Evolutionary conservation across 2,888 invertebrate species (phyloP), one percentile per base, ranked within the genome.

Genomic region (Peribatodes rhomboidaria): DNA sequence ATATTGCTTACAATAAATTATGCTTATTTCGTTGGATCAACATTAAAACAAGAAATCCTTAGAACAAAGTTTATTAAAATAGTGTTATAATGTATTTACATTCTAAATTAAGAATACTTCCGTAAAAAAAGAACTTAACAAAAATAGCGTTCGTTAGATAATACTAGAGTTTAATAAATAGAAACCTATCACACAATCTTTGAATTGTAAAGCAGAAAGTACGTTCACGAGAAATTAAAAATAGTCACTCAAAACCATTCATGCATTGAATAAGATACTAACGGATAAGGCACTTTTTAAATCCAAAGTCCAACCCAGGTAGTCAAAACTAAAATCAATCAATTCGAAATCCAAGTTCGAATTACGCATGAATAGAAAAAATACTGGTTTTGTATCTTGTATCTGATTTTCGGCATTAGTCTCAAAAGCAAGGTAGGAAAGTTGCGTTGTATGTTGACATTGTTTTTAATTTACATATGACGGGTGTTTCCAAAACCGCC

Each of bases 401-500:
- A 42, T 47, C 47, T 7, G 39, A 53, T 47, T 53, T 52, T 50
- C 35, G 76, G 78, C 55, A 71, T 79, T 81, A 79, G 77, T 82
- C 76, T 82, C 78, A 74, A 71, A 78, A 65, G 60, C 64, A 18
- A 60, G 59, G n/a, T 55, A 60, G 52, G 46, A 55, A 65, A 61
- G 65, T 67, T 63, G 52, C 65, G 62, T 69, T 59, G 49, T 27
- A 54, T 59, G 64, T 61, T 56, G 65, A 49, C 60, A 65, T 60
- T 60, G 61, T 57, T 58, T 46, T 64, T n/a, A 58, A 63, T 72
- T 89, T 96, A 98, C 98, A 98, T 98, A 85, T 98, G 98, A 85
- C 98, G 96, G 44, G 98, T 97, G 90, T 98, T 98, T 77, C 98
- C 98, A 81, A 98, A 97, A 58, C 96, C 97, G 65, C 98, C 98